Percentiles rank a stretch among this genome's conserved stretches.
These are phyloP conservation scores for Bradysia coprophila DNA, from an alignment of 1,140 invertebrate genomes.

Conservation along the genomic window DNA sequence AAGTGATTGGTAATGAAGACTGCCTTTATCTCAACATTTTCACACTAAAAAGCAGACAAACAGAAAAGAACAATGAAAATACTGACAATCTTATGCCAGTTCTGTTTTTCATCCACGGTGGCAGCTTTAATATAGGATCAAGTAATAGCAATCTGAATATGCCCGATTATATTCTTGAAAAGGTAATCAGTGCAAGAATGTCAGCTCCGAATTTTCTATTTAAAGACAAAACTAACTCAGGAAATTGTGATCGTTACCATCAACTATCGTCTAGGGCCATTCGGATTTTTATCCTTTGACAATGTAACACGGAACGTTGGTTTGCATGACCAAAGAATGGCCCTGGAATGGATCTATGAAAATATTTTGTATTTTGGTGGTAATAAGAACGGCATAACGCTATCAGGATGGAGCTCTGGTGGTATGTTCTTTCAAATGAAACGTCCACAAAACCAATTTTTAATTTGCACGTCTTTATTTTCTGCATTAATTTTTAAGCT, in stretches of 20 bases:
- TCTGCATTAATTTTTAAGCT: slow-evolving; percentile 26
- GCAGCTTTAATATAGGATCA: slow-evolving; percentile 33
- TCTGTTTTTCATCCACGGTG: slow-evolving; percentile 26
- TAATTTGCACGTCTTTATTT: too few species aligned
- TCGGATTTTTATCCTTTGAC: slow-evolving; percentile 4
- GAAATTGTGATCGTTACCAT: slow-evolving; percentile 10
- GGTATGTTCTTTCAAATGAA: too few species aligned
- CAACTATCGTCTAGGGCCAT: slow-evolving; percentile 10
- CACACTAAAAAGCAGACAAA: neutral
- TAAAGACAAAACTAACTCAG: neutral
- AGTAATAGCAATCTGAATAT: slow-evolving; percentile 21
- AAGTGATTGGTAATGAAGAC: neutral
- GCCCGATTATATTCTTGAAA: slow-evolving; percentile 32
- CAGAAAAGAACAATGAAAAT: too few species aligned
- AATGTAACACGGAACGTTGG: neutral
- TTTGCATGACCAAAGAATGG: slow-evolving; percentile 1
- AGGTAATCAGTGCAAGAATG: too few species aligned
- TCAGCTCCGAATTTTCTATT: neutral
- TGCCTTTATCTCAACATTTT: neutral
- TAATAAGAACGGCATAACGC: neutral
- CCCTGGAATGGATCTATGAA: slow-evolving; percentile 2
- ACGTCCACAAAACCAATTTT: too few species aligned
- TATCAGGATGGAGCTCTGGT: neutral
- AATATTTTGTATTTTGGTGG: slow-evolving; percentile 1
- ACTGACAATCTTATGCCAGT: too few species aligned